These are phyloP conservation scores for Malacoraja senta DNA, from an alignment of 2,797 vertebrate genomes.

Conservation along the genomic window DNA sequence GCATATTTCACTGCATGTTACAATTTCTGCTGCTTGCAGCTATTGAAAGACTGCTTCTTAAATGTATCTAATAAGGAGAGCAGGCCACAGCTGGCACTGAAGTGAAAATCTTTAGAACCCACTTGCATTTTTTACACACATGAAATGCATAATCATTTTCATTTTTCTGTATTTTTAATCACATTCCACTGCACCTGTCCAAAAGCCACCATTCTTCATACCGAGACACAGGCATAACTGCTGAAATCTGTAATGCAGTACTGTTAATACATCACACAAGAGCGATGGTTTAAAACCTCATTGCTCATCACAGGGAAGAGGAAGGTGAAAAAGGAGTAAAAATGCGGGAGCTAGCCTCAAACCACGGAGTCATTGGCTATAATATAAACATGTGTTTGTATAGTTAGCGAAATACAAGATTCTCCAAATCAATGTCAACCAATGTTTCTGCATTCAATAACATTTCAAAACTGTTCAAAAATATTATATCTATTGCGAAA, in stretches of 20 bases:
- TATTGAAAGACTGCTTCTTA: not conserved
- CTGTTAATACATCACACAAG: no score
- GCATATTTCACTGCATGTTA: no score
- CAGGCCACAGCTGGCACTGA: not conserved
- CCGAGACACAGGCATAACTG: no score
- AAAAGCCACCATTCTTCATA: not conserved
- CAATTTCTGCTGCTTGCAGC: no score
- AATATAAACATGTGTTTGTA: not conserved
- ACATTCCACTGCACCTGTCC: not conserved
- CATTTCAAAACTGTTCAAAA: no score
- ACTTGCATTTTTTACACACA: not conserved
- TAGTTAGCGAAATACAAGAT: no score
- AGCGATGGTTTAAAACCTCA: no score
- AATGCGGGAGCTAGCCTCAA: not conserved
- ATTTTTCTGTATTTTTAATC: not conserved
- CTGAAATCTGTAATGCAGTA: no score
- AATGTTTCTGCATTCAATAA: no score
- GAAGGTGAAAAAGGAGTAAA: not conserved
- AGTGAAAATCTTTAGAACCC: not conserved
- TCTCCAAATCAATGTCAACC: no score
- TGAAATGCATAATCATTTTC: no score
- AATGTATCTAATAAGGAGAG: not conserved
- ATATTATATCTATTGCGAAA: no score
- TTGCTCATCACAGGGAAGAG: not conserved
- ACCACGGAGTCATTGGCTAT: not conserved